Conservation (phyloP, 2,797 vertebrate genomes). For the Halcyon leucocephala region DNA sequence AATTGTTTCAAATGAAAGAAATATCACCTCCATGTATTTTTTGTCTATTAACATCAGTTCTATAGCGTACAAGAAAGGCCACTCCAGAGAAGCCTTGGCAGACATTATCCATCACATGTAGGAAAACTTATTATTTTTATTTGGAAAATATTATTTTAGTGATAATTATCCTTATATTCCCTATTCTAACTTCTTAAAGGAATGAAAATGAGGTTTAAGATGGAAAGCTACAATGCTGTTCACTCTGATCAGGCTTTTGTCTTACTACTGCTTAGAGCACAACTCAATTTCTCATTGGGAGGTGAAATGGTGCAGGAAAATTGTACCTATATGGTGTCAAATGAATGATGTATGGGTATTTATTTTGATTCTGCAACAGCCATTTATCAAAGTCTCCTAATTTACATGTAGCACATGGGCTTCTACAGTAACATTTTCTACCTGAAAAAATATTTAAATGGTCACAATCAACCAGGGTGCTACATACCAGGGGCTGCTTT, state of each 20-base stretch:
- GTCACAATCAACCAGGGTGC: neutral
- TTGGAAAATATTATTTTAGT: neutral
- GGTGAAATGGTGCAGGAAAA: neutral
- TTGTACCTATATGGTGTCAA: neutral
- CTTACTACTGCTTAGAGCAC: neutral
- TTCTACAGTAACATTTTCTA: neutral
- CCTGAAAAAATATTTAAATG: neutral
- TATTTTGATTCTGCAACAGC: neutral
- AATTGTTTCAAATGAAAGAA: neutral
- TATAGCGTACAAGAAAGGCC: neutral
- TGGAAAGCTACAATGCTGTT: neutral
- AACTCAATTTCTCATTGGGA: neutral
- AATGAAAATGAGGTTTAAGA: neutral
- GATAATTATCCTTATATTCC: neutral
- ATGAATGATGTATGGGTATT: neutral
- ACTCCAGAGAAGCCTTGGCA: neutral
- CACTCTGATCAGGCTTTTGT: neutral
- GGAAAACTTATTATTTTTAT: neutral
- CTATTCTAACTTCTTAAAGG: neutral
- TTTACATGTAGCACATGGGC: neutral
- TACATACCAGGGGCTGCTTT: neutral
- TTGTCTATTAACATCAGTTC: neutral
- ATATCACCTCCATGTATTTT: neutral
- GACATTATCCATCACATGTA: neutral
- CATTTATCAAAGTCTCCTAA: neutral